Conservation (phyloP, 2,797 vertebrate genomes). For the Onychomys arenicola region DNA sequence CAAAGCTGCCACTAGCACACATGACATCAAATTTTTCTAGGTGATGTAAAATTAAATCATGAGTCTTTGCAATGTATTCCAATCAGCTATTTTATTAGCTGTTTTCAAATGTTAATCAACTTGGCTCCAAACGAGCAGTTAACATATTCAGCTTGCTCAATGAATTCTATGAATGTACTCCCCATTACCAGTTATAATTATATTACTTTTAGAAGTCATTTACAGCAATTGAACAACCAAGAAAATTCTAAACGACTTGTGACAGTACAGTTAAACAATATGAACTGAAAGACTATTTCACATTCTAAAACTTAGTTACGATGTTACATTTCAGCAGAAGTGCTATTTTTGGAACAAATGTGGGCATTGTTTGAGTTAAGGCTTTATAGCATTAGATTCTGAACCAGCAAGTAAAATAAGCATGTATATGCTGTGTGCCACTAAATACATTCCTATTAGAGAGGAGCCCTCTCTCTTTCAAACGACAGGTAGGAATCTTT, state of each 20-base stretch:
- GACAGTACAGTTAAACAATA: conserved; percentile 66
- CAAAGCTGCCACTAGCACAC: conserved; percentile 50
- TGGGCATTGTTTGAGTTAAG: conserved; percentile 8
- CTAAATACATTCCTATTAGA: conserved; percentile 40
- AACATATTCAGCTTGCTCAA: conserved; percentile 63
- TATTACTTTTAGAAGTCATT: conserved; percentile 77
- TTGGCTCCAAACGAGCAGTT: conserved; percentile 70
- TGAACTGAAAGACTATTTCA: conserved; percentile 25
- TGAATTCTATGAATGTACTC: conserved; percentile 74
- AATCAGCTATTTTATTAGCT: conserved; percentile 70
- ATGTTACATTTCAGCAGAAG: conserved; percentile 56
- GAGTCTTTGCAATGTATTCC: conserved; percentile 66
- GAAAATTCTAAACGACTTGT: conserved; percentile 57
- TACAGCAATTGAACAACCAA: conserved; percentile 68
- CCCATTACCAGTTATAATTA: conserved; percentile 73
- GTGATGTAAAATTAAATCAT: conserved; percentile 74
- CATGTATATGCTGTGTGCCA: neutral
- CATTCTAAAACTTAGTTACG: conserved; percentile 48
- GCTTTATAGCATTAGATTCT: conserved; percentile 10
- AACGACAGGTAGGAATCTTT: neutral
- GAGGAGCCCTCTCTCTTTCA: neutral
- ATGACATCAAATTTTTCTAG: conserved; percentile 64
- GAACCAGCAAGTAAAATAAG: conserved; percentile 22
- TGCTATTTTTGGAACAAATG: conserved; percentile 25
- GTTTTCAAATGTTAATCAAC: conserved; percentile 77